Base-by-base conservation (phyloP, 53 echinoderm and acorn worm species). In the Temnopleurus reevesii region DNA sequence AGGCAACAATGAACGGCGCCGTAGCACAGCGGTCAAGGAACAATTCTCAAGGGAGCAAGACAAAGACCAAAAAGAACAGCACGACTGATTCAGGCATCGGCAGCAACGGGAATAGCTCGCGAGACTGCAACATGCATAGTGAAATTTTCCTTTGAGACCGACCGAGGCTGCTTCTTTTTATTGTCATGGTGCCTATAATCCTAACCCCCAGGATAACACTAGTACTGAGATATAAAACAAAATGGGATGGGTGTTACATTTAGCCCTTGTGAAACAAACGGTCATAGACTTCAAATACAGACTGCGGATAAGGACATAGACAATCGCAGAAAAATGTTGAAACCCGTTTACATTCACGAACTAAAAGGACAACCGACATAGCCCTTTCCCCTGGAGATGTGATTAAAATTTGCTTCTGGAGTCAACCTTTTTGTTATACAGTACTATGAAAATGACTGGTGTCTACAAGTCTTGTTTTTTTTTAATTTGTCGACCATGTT, bases 11-110 rank as follows among this genome's bases (percentile, higher is more conserved):
- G 49, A 87, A 87, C 53, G 88, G 88, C 71, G 88, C 88, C 64
- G 45, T 87, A 34, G 47, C 88, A 10, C 66, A 64, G 64, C 65
- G 71, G 2, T 66, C 88, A 13, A 65, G 88, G 53, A 87, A 87
- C 71, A 87, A 87, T 55, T 87, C 88, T 18, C 88, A 87, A 53
- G 88, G 88, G 17, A 87, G 88, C 71, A 87, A 87, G 71, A 87
- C 66, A 1, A 87, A 87, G 41, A 87, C 88, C 49, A 87, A 87
- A 87, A 87, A 87, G 53, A 87, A 87, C 71, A 87, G 88, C 71
- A 87, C 88, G 13, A 66, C 88, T 33, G 88, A 87, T 51, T 87
- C 88, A 1, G 88, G 88, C 45, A 87, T 87, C 38, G 88, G 88
- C 2, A 87, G 88, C 88, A 87, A 87, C 8, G 88, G 88, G 53